These are phyloP conservation scores for Rhimphoctona megacephalus DNA, from an alignment of 2,888 invertebrate species.

Conservation along the genomic window DNA sequence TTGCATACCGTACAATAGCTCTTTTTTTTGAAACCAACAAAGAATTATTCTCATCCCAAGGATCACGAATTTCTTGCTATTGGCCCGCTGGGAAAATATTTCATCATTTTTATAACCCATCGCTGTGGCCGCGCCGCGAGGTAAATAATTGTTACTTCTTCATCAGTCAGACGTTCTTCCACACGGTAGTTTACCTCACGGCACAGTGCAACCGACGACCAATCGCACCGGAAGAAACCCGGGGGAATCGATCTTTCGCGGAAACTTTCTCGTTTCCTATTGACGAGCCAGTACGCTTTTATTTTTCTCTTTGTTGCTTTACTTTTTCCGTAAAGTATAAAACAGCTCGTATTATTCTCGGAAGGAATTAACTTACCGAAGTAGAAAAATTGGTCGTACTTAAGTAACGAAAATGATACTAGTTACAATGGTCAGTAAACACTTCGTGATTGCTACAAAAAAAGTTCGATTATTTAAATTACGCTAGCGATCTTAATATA, in stretches of 20 bases:
- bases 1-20: background rate
- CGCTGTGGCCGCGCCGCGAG: conserved; percentile 35
- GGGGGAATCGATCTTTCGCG: conserved; percentile 42
- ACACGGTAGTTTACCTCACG: conserved; percentile 62
- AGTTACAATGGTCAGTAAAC: background rate
- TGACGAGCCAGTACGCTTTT: conserved; percentile 30
- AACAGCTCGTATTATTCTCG: conserved; percentile 11
- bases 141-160: conserved; percentile 66
- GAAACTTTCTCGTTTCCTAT: conserved; percentile 58
- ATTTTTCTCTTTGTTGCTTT: background rate
- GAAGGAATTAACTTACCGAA: conserved; percentile 3
- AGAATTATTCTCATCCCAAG: conserved; percentile 40
- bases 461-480: background rate
- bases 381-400: background rate
- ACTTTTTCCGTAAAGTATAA: conserved; percentile 11
- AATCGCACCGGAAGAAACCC: conserved; percentile 43
- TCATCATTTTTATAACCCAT: conserved; percentile 52
- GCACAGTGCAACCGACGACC: conserved; percentile 56
- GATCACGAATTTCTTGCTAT: conserved; percentile 58
- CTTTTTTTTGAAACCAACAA: conserved; percentile 15
- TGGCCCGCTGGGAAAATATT: conserved; percentile 68
- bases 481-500: background rate
- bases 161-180: conserved; percentile 59
- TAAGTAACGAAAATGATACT: background rate
- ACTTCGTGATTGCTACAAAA: background rate